Evolutionary conservation across 2,888 invertebrate species (phyloP), one percentile per base, ranked within the genome.

Genomic region (Phortica okadai): DNA sequence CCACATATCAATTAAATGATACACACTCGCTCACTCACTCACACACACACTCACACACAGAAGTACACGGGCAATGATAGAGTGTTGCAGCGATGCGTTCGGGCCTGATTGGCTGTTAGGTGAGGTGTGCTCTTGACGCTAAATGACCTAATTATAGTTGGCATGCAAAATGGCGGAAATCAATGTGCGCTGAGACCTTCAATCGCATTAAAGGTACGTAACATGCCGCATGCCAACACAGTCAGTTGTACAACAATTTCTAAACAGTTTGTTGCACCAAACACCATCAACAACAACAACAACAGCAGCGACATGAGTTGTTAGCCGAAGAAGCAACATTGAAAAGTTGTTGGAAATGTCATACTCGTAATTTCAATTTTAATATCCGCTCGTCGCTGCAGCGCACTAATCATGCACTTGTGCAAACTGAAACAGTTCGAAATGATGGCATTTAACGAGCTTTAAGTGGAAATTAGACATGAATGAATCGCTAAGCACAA

Each of bases 121-220:
- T 50, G 50, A 11, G n/a, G 41, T 66, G 16, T 66, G 66, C 11
- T 6, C 66, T 66, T 14, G 41, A 33, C 41, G 66, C 89, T 88
- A 87, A 89, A 88, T 88, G 87, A 86, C 84, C 66, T 41, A 66
- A 66, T 66, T 66, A 41, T 8, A 33, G 25, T 41, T 33, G 66
- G 41, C 66, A 66, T 44, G 16, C 21, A 50, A 69, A 50, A 16
- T 44, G 50, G 2, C 56, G 54, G 14, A 72, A 72, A 72, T 56
- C 78, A 78, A 82, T 83, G 78, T 76, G 72, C 73, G 76, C 74
- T 75, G 50, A 50, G 50, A 50, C 50, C 50, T 50, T 50, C 50
- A 50, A 50, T 50, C 50, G 50, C 50, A 50, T 50, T 50, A 50
- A 45, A 33, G 33, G 33, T 33, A 33, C 4, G 33, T 5, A 33